phyloP scores from a whole-genome alignment of 2,888 invertebrate genomes.

The Alitta virens region DNA sequence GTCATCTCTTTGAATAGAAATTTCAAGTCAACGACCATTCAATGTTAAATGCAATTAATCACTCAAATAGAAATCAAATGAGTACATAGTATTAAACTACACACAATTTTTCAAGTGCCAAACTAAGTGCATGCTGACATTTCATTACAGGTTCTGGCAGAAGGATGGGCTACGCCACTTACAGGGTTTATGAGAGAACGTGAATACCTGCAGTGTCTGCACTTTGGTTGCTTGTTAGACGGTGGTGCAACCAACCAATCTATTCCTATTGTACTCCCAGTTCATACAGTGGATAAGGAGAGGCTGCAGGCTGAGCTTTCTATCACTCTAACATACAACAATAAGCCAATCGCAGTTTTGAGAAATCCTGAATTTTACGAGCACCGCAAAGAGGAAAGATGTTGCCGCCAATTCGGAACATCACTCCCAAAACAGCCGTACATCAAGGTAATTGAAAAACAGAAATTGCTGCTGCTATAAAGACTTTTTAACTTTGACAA shows the following conservation, averaged over 20 bases:
- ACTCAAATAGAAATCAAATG: too few relatives aligned
- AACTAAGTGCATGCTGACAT: too few relatives aligned
- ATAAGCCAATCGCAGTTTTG: slow-evolving; percentile 57
- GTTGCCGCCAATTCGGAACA: slow-evolving; percentile 89
- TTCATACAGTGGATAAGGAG: slow-evolving; percentile 69
- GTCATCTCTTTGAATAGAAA: too few relatives aligned
- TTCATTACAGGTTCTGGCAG: slow-evolving; percentile 69
- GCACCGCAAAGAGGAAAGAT: slow-evolving; percentile 91
- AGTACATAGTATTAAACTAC: too few relatives aligned
- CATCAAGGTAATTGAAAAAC: slow-evolving; percentile 71
- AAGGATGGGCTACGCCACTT: slow-evolving; percentile 97
- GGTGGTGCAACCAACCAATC: slow-evolving; percentile 85
- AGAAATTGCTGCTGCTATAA: too few relatives aligned
- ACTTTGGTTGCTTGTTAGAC: slow-evolving; percentile 82
- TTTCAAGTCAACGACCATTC: too few relatives aligned
- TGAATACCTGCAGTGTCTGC: slow-evolving; percentile 86
- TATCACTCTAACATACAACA: slow-evolving; percentile 56
- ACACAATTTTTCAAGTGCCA: too few relatives aligned
- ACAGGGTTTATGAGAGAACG: slow-evolving; percentile 96
- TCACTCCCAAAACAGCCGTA: slow-evolving; percentile 83
- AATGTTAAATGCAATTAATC: too few relatives aligned
- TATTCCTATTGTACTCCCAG: slow-evolving; percentile 88
- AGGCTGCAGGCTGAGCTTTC: slow-evolving; percentile 66
- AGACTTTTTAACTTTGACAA: too few relatives aligned
- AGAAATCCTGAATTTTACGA: slow-evolving; percentile 82